Evolutionary conservation across 2,888 invertebrate genomes (phyloP), one percentile per base, ranked within the genome.

Genomic region (Escarpia spicata): DNA sequence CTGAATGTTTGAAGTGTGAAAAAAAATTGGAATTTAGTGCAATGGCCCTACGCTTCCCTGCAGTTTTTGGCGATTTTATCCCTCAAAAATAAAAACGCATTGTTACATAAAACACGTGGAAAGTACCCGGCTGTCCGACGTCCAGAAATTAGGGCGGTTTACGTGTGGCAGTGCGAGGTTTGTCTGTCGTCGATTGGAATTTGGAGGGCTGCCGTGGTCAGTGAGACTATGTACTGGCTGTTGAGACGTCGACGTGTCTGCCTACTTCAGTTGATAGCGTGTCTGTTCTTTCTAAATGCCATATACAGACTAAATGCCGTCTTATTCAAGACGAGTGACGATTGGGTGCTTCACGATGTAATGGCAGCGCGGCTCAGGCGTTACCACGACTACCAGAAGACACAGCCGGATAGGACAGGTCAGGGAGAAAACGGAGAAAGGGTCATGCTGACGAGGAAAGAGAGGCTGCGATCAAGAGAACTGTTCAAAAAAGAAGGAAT

Each of bases 401-500:
- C 93, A 43, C 90, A 90, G 26, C 91, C 8, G 10, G 26, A 91
- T 90, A 91, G 52, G 10, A 44, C 60, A 10, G 96, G 96, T 3
- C 96, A 95, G 8, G 96, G 96, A 15, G 96, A 96, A 94, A 93
- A 94, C 19, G 96, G 96, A 2, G 92, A 91, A 43, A 93, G 95
- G 6, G 95, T 96, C 0, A 52, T 93, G 10, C 93, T 96, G n/a
- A 93, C 94, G 19, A n/a, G 19, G 75, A n/a, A 96, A 90, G 98
- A 98, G 92, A 97, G 97, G 95, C 96, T 96, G 90, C 95, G 94
- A 94, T 95, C 97, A 45, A 98, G 98, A 93, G 97, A 97, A 94
- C 97, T 98, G 0, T 97, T 98, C 96, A 98, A 98, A 95, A 98
- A 98, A 95, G 98, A 98, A 94, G 99, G 99, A 1, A 97, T 99